phyloP scores from a whole-genome alignment of 2,113 vertebrate species.

The Pluvianellus socialis region DNA sequence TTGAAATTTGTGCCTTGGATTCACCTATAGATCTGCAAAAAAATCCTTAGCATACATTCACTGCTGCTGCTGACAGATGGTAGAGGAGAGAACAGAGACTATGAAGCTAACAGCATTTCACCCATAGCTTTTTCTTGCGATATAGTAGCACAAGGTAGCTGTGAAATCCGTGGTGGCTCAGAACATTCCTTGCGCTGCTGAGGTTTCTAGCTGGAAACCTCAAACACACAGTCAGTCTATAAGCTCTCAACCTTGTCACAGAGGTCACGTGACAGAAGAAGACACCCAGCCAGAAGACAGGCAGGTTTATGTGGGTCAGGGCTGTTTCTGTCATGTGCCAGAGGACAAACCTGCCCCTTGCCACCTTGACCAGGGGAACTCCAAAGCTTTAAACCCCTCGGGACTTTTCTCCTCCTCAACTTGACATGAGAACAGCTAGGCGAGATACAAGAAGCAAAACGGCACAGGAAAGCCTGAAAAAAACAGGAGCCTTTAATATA shows the following conservation, averaged over 20 bases:
- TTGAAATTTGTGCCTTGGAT: not conserved
- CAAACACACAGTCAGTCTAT: not conserved
- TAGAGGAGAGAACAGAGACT: not conserved
- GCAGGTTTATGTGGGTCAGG: not conserved
- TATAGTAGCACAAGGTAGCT: not conserved
- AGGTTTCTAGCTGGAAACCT: not conserved
- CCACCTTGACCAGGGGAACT: not conserved
- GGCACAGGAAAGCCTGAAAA: not conserved
- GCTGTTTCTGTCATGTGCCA: not conserved
- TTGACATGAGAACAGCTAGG: not conserved
- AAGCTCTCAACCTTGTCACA: not conserved
- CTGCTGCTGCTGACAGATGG: not conserved
- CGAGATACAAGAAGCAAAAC: not conserved
- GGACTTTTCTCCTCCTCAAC: not conserved
- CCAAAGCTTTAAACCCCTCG: not conserved
- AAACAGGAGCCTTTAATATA: not conserved
- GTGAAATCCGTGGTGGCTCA: not conserved
- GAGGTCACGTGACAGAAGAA: not conserved
- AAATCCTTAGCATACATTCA: not conserved
- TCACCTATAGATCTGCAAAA: not conserved
- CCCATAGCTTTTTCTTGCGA: not conserved
- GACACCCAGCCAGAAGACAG: not conserved
- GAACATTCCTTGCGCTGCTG: not conserved
- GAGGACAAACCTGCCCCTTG: not conserved
- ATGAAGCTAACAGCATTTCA: not conserved